Conservation (phyloP, 2,797 vertebrate genomes). For the Halcyon chelicuti region DNA sequence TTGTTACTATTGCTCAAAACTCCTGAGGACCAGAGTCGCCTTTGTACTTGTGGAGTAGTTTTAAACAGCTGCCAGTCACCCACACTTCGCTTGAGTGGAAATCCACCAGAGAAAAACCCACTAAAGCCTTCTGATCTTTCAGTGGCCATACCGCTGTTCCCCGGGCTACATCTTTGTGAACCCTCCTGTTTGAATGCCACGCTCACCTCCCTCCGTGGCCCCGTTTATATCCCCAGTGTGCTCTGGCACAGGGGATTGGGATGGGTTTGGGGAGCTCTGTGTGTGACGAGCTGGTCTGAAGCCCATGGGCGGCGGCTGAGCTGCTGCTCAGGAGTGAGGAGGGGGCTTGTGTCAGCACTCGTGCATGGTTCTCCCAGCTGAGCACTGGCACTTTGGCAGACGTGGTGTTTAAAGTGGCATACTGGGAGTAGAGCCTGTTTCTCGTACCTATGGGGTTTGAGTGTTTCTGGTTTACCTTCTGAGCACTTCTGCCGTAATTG, state of each 20-base stretch:
- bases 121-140: neutral
- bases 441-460: neutral
- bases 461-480: neutral
- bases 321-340: neutral
- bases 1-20: neutral
- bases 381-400: neutral
- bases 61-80: neutral
- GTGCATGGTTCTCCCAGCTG: fast-evolving
- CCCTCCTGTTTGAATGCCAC: neutral
- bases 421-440: neutral
- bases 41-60: neutral
- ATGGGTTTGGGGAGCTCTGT: neutral
- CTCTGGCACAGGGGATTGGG: neutral
- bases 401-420: neutral
- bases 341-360: neutral
- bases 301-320: neutral
- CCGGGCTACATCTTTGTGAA: neutral
- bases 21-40: neutral
- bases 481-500: neutral
- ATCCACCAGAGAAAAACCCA: neutral
- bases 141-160: neutral
- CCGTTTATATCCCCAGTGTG: fast-evolving
- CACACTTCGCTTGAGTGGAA: neutral
- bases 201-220: neutral
- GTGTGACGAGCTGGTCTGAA: neutral